Base-by-base conservation (phyloP, 2,113 vertebrate genomes). In the Xiphophorus hellerii region DNA sequence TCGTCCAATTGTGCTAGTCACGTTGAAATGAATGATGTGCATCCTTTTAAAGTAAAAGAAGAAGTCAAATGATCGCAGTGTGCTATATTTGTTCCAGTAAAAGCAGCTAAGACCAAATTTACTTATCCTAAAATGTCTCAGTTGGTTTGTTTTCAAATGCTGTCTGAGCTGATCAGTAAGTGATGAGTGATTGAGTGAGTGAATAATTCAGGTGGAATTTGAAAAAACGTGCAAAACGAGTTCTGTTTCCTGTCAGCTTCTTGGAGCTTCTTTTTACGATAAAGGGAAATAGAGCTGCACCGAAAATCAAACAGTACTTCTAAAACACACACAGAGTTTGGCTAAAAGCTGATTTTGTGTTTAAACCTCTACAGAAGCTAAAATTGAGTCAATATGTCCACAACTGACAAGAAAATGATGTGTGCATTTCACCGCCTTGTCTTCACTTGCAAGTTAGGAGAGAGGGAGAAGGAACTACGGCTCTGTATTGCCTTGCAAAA, bases 191-290 rank as follows among this genome's bases (percentile, higher is more conserved):
- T 17, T 66, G 63, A 37, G 62, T 73, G 71, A 28, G 44, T 74
- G 60, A 58, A 28, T 37, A 80, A 58, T 66, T 29, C 3, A 29
- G 27, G 29, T 73, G 78, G 81, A 76, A 87, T 87, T 81, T 82
- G 81, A 84, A 42, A 73, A 62, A 93, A 93, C 88, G 62, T 28
- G 86, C 85, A 92, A 88, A 92, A 88, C 88, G 37, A 80, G 91
- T 85, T 75, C 31, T 67, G 66, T 88, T 73, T 84, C 84, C 71
- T 84, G 44, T 58, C 84, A 67, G 62, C 66, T 35, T 31, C 29
- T 69, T 63, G 28, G 25, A 77, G 48, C 62, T 71, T 73, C 35
- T 37, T 37, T 51, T 64, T 64, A 54, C 68, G 30, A 29, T 27
- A 31, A 63, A 9, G 9, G 62, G 67, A 44, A 77, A 63, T 62